Base-by-base conservation (phyloP, 1,140 invertebrate species). In the Drosophila nigrodunni region DNA sequence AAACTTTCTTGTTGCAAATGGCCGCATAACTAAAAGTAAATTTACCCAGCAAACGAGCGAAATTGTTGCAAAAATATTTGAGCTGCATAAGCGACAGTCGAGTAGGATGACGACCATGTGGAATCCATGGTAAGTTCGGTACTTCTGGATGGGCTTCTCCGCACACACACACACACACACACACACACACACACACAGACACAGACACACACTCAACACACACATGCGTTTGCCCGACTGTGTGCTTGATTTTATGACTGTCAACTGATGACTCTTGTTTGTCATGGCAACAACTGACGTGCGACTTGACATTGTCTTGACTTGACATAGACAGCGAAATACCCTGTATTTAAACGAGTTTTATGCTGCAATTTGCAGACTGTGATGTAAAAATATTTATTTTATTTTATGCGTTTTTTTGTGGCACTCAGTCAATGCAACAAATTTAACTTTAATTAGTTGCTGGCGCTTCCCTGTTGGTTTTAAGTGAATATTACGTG, bases 21-120 rank as follows among this genome's bases (percentile, higher is more conserved):
- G 82, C 75, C 78, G 82, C 78, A 85, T 86, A 86, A 78, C 82
- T 72, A 75, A 86, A 86, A 86, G 82, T 86, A 85, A 85, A 85
- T 85, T 85, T 85, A 57, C 82, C 78, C 75, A 81, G 78, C 78
- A 85, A 85, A 81, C 78, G 82, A 85, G 73, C 77, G 78, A 85
- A 85, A 85, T 85, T 86, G 82, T 85, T 85, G 82, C 82, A 86
- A 81, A 85, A 85, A 85, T 85, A 85, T 85, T 85, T 85, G 82
- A 86, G 74, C 70, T 85, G 81, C 81, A 85, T 85, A 85, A 80
- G 77, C 74, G 66, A 50, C 37, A 25, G 15, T 5, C n/a, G 34
- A 11, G 43, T 8, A 34, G n/a, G 11, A 41, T 46, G 25, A 35
- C 21, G n/a, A 34, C 11, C 55, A 39, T 39, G 37, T 39, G 37